Evolutionary conservation across 2,888 invertebrate species (phyloP).

Genomic region (Drosophila peninsularis): DNA sequence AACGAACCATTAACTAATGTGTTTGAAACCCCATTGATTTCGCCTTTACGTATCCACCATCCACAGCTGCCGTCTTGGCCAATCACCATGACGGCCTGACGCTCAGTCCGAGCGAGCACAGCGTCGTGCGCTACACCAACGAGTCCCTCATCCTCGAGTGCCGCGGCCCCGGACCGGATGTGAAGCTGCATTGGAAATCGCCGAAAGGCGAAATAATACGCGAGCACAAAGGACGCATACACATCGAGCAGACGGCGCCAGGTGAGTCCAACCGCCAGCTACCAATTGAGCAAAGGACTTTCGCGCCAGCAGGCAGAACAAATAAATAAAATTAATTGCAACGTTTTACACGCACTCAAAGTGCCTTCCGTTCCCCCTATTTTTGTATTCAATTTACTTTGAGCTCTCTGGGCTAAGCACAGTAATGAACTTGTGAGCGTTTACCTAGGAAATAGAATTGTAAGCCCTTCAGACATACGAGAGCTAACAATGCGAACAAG

Average conservation of each 20-base stretch:
- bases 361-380: conserved; percentile 30
- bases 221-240: conserved; percentile 84
- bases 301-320: conserved; percentile 48
- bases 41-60: not conserved
- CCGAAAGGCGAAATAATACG: conserved; percentile 83
- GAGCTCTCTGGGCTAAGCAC: conserved; percentile 3
- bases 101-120: conserved; percentile 81
- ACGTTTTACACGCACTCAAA: conserved; percentile 35
- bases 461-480: not conserved
- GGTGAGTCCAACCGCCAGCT: conserved; percentile 63
- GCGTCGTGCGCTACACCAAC: conserved; percentile 85
- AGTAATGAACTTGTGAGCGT: conserved; percentile 6
- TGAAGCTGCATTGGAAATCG: conserved; percentile 83
- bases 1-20: conserved; percentile 53
- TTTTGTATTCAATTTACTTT: conserved; percentile 32
- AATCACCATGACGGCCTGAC: conserved; percentile 81
- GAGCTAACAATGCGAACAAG: not conserved
- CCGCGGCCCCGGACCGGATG: conserved; percentile 75
- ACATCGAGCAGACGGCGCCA: conserved; percentile 82
- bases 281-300: conserved; percentile 21
- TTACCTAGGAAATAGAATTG: conserved; percentile 5
- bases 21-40: conserved; percentile 14
- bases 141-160: conserved; percentile 85
- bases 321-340: conserved; percentile 77
- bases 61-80: conserved; percentile 74